Conservation (phyloP, 92 coral and sea anemone genomes). For the Siderastrea siderea region DNA sequence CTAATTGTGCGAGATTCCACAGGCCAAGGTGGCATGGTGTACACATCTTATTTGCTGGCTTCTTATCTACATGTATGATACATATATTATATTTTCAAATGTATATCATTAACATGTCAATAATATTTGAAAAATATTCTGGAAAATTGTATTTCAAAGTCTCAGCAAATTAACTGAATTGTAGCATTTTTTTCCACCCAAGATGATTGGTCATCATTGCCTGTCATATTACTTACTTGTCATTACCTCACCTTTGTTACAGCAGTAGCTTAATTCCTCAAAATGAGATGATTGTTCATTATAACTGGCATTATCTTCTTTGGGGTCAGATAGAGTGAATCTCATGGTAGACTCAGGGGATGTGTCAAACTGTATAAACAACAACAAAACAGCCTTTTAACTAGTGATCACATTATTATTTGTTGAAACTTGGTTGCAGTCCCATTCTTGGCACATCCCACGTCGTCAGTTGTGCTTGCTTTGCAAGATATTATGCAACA, state of each 20-base stretch:
- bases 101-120: too few species aligned
- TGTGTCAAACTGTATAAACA: slow-evolving; percentile 76
- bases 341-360: slow-evolving; percentile 90
- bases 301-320: slow-evolving; percentile 18
- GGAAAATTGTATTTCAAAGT: too few species aligned
- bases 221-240: too few species aligned
- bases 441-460: too few species aligned
- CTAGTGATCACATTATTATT: not conserved
- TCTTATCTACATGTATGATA: not conserved
- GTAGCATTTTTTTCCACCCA: too few species aligned
- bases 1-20: slow-evolving; percentile 91
- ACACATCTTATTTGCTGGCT: slow-evolving; percentile 35
- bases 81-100: too few species aligned
- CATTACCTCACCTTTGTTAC: slow-evolving; percentile 10
- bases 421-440: too few species aligned
- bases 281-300: not conserved
- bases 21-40: slow-evolving; percentile 92
- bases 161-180: too few species aligned
- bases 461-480: too few species aligned
- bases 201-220: too few species aligned
- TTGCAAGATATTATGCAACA: too few species aligned
- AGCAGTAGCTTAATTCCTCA: slow-evolving; percentile 30
- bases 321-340: slow-evolving; percentile 82
- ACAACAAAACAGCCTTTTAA: not conserved
- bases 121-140: too few species aligned